Conservation (phyloP, 2,113 vertebrate genomes). For the Oryzias woworae region DNA sequence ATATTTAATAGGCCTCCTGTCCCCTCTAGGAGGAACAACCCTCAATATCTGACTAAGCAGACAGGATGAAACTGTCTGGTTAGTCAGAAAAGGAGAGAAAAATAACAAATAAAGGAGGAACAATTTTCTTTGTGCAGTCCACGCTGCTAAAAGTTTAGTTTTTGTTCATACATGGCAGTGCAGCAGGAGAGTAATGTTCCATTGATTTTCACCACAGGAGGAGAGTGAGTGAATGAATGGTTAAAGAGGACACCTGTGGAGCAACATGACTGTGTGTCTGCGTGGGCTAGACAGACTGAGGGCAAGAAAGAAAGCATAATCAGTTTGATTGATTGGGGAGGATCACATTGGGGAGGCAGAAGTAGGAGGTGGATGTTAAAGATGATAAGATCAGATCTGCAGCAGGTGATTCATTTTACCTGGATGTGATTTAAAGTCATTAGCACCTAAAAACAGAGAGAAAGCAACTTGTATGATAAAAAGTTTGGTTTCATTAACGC, state of each 20-base stretch:
- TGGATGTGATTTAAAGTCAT: background rate
- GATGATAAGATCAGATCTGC: background rate
- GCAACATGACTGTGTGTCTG: background rate
- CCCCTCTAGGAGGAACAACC: conserved; percentile 29
- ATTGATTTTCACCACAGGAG: conserved; percentile 31
- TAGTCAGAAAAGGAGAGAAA: background rate
- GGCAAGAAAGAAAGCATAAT: background rate
- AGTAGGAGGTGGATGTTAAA: background rate
- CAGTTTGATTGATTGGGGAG: conserved; percentile 15
- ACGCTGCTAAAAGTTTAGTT: conserved; percentile 1
- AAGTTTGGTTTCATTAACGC: conserved; percentile 12
- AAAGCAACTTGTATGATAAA: background rate
- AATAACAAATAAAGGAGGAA: conserved; percentile 15
- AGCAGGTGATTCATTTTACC: background rate
- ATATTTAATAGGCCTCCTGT: conserved; percentile 66
- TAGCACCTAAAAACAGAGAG: background rate
- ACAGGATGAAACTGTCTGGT: conserved; percentile 4
- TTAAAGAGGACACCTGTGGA: conserved; percentile 6
- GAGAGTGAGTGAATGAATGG: conserved; percentile 5
- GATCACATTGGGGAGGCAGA: background rate
- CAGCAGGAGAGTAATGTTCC: conserved; percentile 29
- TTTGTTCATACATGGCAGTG: conserved; percentile 26
- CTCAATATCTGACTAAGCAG: conserved; percentile 53
- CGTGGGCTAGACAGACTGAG: background rate
- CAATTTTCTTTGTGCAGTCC: conserved; percentile 3